phyloP scores from a whole-genome alignment of 53 echinoderm and acorn worm genomes.

The Echinarachnius parma region DNA sequence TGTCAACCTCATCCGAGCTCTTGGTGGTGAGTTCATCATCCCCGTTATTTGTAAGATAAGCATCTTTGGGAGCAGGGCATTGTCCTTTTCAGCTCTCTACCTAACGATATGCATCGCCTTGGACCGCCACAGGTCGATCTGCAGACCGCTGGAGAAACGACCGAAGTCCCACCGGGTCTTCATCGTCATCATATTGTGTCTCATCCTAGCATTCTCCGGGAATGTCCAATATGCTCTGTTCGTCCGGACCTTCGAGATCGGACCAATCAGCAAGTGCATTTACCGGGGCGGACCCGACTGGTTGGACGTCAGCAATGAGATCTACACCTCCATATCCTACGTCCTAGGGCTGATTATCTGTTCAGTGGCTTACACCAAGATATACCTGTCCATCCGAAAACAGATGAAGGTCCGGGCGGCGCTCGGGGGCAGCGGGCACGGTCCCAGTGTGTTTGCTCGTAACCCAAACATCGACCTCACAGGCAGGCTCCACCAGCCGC shows the following conservation, averaged over 20 bases:
- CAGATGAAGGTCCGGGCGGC: conserved; percentile 36
- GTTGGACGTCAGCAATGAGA: conserved; percentile 34
- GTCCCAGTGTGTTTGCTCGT: neutral
- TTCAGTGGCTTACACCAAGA: conserved; percentile 12
- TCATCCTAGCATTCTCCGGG: conserved; percentile 3
- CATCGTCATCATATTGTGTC: neutral
- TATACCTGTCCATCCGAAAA: conserved; percentile 13
- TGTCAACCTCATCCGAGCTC: conserved; percentile 19
- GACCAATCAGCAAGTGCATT: conserved; percentile 9
- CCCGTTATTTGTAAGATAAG: conserved; percentile 17
- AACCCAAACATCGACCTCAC: neutral
- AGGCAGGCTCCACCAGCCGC: neutral
- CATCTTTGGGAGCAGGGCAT: conserved; percentile 27
- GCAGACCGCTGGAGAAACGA: conserved; percentile 6
- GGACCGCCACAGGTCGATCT: conserved; percentile 30
- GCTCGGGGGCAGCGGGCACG: neutral
- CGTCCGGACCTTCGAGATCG: conserved; percentile 15
- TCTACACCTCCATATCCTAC: conserved; percentile 27
- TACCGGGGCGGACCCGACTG: conserved; percentile 40
- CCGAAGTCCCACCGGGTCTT: neutral
- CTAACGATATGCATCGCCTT: conserved; percentile 29
- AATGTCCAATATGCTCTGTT: conserved; percentile 32
- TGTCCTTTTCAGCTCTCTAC: conserved; percentile 35
- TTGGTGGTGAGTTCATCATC: conserved; percentile 30
- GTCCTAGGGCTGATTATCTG: conserved; percentile 16